Conservation (phyloP, 2,113 vertebrate genomes). For the Charina bottae region DNA sequence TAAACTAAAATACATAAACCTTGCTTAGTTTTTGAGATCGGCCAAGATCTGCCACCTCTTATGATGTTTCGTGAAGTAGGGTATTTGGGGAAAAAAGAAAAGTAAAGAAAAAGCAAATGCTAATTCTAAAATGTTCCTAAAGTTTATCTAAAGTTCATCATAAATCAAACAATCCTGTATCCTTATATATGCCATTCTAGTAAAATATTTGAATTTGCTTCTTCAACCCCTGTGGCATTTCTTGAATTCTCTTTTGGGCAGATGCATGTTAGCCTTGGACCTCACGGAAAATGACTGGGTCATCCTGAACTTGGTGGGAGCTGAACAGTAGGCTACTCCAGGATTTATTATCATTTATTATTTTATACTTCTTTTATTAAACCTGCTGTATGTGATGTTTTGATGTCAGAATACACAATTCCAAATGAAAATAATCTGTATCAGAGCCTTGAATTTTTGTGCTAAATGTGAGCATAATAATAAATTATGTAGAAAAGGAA, state of each 20-base stretch:
- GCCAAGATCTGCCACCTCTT: not conserved
- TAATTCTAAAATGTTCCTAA: not conserved
- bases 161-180: not conserved
- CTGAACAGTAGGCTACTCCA: constrained; percentile 35
- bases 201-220: not conserved
- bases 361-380: constrained; percentile 52
- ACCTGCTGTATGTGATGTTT: constrained; percentile 54
- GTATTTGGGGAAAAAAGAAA: not conserved
- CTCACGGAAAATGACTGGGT: constrained; percentile 26
- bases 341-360: constrained; percentile 56
- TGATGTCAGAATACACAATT: constrained; percentile 22
- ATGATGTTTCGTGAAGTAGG: not conserved
- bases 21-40: not conserved
- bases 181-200: not conserved
- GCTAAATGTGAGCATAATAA: constrained; percentile 16
- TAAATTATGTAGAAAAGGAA: constrained; percentile 14
- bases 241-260: not conserved
- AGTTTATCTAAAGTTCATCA: not conserved
- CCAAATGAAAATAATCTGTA: constrained; percentile 16
- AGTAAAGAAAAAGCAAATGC: not conserved
- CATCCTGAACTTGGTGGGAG: constrained; percentile 33
- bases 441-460: constrained; percentile 21
- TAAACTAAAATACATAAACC: not conserved
- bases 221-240: not conserved
- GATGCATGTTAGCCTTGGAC: not conserved